Evolutionary conservation across 2,797 vertebrate species (phyloP).

Genomic region (Hydrocynus forskahlii): DNA sequence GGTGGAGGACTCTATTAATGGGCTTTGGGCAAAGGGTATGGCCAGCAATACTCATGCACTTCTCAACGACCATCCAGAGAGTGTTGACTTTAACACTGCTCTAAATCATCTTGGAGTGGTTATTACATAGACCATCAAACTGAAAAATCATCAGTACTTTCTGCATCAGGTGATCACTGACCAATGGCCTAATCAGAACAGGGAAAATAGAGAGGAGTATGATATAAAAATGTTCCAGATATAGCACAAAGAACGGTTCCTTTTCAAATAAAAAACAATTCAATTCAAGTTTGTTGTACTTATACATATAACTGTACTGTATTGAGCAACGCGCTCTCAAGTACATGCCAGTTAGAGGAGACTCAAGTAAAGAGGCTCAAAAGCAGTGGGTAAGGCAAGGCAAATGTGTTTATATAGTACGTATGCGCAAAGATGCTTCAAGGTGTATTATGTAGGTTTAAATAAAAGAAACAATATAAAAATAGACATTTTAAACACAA

Average conservation of each 20-base stretch:
- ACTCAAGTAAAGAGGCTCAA: no score
- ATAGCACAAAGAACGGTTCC: not conserved
- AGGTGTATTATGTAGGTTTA: no score
- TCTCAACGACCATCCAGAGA: constrained; percentile 13
- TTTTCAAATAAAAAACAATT: not conserved
- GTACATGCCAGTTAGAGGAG: no score
- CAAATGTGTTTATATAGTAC: no score
- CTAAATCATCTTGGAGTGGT: constrained; percentile 31
- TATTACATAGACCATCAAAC: constrained; percentile 20
- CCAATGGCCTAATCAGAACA: not conserved
- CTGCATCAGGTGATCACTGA: constrained; percentile 1
- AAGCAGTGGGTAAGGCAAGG: no score
- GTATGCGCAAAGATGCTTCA: no score
- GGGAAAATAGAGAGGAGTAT: not conserved
- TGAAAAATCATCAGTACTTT: constrained; percentile 7
- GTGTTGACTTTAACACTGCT: constrained; percentile 19
- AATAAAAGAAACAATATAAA: no score
- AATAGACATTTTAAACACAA: no score
- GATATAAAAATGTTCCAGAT: not conserved
- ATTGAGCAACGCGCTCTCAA: no score
- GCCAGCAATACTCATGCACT: constrained; percentile 3
- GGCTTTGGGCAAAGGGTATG: constrained; percentile 25
- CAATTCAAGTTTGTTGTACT: no score
- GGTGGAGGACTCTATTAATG: constrained; percentile 3
- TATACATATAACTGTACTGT: no score